These are phyloP conservation scores for Helogale parvula DNA, from an alignment of 2,113 vertebrate species.

Conservation along the genomic window DNA sequence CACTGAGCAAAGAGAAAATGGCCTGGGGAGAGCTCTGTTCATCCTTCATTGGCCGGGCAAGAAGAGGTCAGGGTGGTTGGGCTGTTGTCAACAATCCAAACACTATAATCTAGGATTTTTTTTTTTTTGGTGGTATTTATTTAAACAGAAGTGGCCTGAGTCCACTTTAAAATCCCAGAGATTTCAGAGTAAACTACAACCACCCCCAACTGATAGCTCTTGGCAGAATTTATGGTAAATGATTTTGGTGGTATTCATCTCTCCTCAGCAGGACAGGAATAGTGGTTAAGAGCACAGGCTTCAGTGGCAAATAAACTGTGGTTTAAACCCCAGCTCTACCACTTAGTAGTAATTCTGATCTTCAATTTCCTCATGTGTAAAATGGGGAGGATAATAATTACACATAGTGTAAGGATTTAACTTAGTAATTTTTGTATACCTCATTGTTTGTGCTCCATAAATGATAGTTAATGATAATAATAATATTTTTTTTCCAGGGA, in stretches of 20 bases:
- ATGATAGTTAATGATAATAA: not conserved
- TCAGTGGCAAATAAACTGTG: not conserved
- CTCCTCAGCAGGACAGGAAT: not conserved
- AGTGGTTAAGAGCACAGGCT: not conserved
- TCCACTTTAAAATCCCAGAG: conserved; percentile 10
- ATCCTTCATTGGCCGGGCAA: not conserved
- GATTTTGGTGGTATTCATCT: not conserved
- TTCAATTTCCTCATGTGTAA: not conserved
- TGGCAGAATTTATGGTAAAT: conserved; percentile 1
- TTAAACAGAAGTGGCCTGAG: conserved; percentile 4
- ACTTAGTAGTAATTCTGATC: not conserved
- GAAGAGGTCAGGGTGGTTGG: not conserved
- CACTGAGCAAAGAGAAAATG: not conserved
- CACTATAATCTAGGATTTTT: not conserved
- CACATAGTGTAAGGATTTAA: not conserved
- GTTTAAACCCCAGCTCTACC: not conserved
- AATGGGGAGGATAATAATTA: not conserved
- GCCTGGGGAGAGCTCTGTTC: not conserved
- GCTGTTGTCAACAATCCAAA: not conserved
- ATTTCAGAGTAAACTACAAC: not conserved
- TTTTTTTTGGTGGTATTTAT: not conserved
- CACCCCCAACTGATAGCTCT: not conserved
- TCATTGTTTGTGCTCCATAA: not conserved
- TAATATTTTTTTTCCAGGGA: not conserved
- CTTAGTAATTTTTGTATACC: not conserved